Percentiles rank a stretch among this genome's conserved stretches.
Evolutionary conservation across 2,888 invertebrate species (phyloP).

Genomic region (Penaeus monodon): DNA sequence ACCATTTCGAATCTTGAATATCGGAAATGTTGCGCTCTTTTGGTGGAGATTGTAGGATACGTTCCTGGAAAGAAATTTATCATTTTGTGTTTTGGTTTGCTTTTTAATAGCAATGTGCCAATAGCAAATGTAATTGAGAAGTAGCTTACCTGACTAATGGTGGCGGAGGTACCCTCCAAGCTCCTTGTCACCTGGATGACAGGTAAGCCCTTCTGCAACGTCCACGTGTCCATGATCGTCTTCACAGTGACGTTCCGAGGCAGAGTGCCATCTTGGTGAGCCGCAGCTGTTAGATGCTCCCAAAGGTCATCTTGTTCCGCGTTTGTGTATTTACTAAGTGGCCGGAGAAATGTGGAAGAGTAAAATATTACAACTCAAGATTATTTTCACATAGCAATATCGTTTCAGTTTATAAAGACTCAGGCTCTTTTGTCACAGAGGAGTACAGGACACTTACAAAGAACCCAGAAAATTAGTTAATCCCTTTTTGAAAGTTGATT

Average conservation of each 20-base stretch:
- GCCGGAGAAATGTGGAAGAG: too few species aligned
- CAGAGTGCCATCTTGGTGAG: slow-evolving; percentile 76
- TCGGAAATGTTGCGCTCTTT: slow-evolving; percentile 72
- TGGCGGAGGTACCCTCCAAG: slow-evolving; percentile 74
- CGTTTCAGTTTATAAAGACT: too few species aligned
- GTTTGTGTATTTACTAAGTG: slow-evolving; percentile 77
- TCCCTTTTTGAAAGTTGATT: slow-evolving; percentile 81
- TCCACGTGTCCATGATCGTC: slow-evolving; percentile 85
- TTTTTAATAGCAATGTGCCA: neutral
- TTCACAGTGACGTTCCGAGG: slow-evolving; percentile 77
- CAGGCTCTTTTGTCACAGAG: too few species aligned
- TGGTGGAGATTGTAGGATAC: slow-evolving; percentile 77
- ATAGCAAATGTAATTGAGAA: neutral
- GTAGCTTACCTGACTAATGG: slow-evolving; percentile 76
- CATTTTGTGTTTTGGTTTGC: neutral
- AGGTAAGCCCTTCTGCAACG: slow-evolving; percentile 83
- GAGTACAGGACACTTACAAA: slow-evolving; percentile 63
- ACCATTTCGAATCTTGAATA: slow-evolving; percentile 75
- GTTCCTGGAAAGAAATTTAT: slow-evolving; percentile 71
- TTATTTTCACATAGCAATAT: too few species aligned
- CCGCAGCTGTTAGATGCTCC: slow-evolving; percentile 80
- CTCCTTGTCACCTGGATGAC: slow-evolving; percentile 78
- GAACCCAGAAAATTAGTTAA: slow-evolving; percentile 77
- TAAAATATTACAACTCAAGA: too few species aligned
- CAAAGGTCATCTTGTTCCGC: slow-evolving; percentile 86